Percentiles rank a stretch among this genome's conserved stretches.
phyloP scores from a whole-genome alignment of 2,113 vertebrate species.

The Lagenorhynchus albirostris region DNA sequence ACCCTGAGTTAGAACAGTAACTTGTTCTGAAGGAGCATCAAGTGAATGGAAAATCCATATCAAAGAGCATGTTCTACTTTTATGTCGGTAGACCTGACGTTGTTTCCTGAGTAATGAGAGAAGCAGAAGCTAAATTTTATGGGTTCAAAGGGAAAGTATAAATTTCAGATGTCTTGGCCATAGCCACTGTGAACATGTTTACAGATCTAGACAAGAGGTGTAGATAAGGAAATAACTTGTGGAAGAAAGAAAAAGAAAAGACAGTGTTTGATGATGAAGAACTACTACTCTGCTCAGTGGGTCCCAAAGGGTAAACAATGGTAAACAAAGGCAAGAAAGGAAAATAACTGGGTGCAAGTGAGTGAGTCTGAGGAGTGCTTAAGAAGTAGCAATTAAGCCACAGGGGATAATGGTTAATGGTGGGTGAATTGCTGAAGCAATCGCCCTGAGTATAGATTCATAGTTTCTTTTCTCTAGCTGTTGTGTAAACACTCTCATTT shows the following conservation, averaged over 20 bases:
- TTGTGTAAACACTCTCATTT: not conserved
- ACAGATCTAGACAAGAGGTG: slow-evolving; percentile 31
- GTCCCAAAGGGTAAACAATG: not conserved
- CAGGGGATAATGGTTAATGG: not conserved
- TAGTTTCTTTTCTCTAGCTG: not conserved
- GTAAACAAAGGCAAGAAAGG: not conserved
- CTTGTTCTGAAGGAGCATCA: slow-evolving; percentile 51
- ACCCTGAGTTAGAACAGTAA: slow-evolving; percentile 36
- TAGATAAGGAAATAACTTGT: not conserved
- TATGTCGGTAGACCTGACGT: slow-evolving; percentile 44
- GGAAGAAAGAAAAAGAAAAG: not conserved
- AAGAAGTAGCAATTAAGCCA: not conserved
- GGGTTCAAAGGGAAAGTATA: slow-evolving; percentile 60
- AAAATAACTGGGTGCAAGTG: not conserved
- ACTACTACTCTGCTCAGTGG: not conserved
- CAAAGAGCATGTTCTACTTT: slow-evolving; percentile 52
- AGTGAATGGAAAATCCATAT: slow-evolving; percentile 57
- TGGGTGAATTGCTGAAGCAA: not conserved
- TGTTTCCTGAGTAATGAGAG: slow-evolving; percentile 60
- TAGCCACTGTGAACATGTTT: not conserved
- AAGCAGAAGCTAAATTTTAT: slow-evolving; percentile 48
- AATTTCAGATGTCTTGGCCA: slow-evolving; percentile 52
- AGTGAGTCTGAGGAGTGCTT: not conserved
- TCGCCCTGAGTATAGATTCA: not conserved
- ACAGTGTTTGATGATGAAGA: not conserved